Evolutionary conservation across 2,888 invertebrate genomes (phyloP), one percentile per base, ranked within the genome.

Genomic region (Rhyacophila evoluta): DNA sequence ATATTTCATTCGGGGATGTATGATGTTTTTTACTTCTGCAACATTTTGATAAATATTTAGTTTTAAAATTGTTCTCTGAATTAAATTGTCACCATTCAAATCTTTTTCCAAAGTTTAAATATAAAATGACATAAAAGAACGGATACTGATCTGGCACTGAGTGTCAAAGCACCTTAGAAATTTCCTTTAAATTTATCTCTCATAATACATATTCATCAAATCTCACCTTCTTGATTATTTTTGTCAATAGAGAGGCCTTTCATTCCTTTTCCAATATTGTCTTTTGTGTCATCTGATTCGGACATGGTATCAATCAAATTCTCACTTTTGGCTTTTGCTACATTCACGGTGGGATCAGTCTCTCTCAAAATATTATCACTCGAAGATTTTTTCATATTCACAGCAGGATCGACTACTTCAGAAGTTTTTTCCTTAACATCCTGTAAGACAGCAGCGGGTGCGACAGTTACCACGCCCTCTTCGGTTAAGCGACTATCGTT

Each of bases 171-270:
- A n/a, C n/a, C n/a, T n/a, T n/a, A n/a, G n/a, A n/a, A n/a, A n/a
- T n/a, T n/a, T n/a, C n/a, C n/a, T n/a, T n/a, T n/a, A n/a, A n/a
- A n/a, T n/a, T n/a, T n/a, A n/a, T n/a, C 4, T 33, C 29, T 33
- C 29, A 33, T 33, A 67, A 28, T 73, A 39, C 2, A 67, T 27
- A 15, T 25, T 2, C 8, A 15, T 33, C 15, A 38, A 69, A 33
- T 71, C 81, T 81, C 80, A 81, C 81, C 81, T 37, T 80, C 80
- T 78, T 79, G 77, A 71, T 77, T 78, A 77, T 69, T 74, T 68
- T 79, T 77, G 70, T 81, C 80, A 38, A 80, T 79, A 41, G 76
- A 36, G 15, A 81, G 29, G 11, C 71, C 72, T 29, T 75, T 69
- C 6, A 80, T 37, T 77, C 67, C 67, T 41, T 78, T 71, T 29